Base-by-base conservation (phyloP, 2,797 vertebrate genomes). In the Propithecus perrieri region DNA sequence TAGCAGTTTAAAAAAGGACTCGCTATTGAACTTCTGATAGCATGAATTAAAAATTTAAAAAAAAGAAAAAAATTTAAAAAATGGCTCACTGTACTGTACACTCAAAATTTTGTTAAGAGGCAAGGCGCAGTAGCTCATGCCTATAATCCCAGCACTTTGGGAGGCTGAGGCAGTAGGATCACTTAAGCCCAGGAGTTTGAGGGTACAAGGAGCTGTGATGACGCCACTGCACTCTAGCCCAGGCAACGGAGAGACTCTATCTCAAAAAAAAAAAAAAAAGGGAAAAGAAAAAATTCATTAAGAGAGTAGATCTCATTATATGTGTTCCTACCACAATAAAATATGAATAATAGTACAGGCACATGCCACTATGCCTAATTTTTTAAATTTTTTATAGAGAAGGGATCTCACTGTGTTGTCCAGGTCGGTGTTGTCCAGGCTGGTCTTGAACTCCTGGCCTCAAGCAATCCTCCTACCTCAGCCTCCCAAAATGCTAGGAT, bases 1-100 rank as follows among this genome's bases (percentile, higher is more conserved):
- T 43, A 92, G 48, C 20, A 84, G 35, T 88, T 95, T 76, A 57
- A 92, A 91, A 93, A 71, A 71, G n/a, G 63, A 33, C 63, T 65
- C 33, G n/a, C 33, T 65, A 65, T 9, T 65, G 33, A 65, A n/a
- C 63, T 65, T 65, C 63, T 33, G 18, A 65, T 65, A 65, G 63
- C 7, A 17, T 65, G 15, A 65, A 65, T 65, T 65, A 65, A n/a
- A 65, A 65, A 65, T 55, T 55, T 7, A 17, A 65, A 65, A n/a
- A n/a, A 65, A n/a, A 18, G 15, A 33, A 33, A n/a, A 85, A 92
- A 85, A 91, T 72, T 18, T 18, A 1, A 33, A n/a, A n/a, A 85
- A 92, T 78, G n/a, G 65, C 10, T 85, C 30, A 48, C 6, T 75
- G 30, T 91, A 67, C 30, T 71, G 6, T 53, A 75, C 15, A 55